These are phyloP conservation scores for Drosophila differens DNA, from an alignment of 2,888 invertebrate species.

Conservation along the genomic window DNA sequence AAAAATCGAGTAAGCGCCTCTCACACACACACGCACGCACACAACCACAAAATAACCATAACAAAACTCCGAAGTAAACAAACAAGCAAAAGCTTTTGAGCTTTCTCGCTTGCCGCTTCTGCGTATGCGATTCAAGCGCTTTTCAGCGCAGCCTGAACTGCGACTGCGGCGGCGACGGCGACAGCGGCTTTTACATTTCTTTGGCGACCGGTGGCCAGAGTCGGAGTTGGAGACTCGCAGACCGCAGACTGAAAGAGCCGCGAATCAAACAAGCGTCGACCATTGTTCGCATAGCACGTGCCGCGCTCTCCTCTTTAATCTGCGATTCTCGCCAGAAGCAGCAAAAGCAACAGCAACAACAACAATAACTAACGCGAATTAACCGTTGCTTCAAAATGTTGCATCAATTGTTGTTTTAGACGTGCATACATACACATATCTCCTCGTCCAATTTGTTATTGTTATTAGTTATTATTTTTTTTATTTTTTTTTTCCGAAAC, in stretches of 20 bases:
- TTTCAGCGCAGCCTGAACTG: conserved; percentile 31
- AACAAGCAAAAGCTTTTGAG: conserved; percentile 53
- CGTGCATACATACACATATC: conserved; percentile 2
- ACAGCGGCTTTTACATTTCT: conserved; percentile 69
- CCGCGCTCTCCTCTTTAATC: conserved; percentile 51
- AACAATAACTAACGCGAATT: conserved; percentile 23
- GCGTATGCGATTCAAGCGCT: conserved; percentile 24
- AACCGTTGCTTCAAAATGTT: conserved; percentile 39
- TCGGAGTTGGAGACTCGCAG: conserved; percentile 34
- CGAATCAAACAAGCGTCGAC: conserved; percentile 82
- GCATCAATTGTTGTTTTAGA: conserved; percentile 29
- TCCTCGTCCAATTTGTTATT: conserved; percentile 2
- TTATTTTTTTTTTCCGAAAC: background rate
- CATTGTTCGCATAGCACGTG: conserved; percentile 85
- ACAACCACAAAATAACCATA: conserved; percentile 10
- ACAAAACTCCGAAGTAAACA: conserved; percentile 27
- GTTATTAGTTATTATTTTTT: conserved; percentile 8
- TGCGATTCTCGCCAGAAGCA: conserved; percentile 17
- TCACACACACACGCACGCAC: conserved; percentile 14
- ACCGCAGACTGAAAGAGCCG: conserved; percentile 38
- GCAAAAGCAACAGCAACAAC: conserved; percentile 5
- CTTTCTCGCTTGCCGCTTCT: conserved; percentile 53
- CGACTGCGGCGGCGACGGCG: conserved; percentile 1
- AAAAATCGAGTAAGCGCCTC: conserved; percentile 53
- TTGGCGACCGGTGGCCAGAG: conserved; percentile 61